These are phyloP conservation scores for Drosophila neonasuta DNA, from an alignment of 2,888 invertebrate species.

Conservation along the genomic window DNA sequence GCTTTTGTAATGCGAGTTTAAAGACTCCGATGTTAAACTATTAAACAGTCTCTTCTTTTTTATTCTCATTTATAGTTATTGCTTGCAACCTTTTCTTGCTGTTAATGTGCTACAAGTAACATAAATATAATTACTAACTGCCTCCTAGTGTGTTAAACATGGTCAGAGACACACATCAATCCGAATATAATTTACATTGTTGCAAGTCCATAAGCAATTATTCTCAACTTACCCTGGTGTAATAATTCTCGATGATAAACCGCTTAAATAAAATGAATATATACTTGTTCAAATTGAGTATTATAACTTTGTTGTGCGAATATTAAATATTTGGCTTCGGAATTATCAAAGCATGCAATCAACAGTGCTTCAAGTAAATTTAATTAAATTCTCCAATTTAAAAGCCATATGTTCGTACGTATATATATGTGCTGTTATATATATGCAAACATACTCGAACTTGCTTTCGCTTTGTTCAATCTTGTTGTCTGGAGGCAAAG, in stretches of 20 bases:
- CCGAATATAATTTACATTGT: not conserved
- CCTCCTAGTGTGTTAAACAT: not conserved
- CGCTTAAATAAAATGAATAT: conserved; percentile 21
- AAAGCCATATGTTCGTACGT: conserved; percentile 20
- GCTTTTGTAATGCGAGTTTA: conserved; percentile 30
- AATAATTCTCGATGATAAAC: conserved; percentile 26
- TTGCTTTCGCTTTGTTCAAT: conserved; percentile 49
- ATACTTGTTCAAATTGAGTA: conserved; percentile 33
- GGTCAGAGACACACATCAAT: not conserved
- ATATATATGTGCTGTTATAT: not conserved
- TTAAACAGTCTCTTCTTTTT: conserved; percentile 1
- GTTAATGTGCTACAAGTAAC: not conserved
- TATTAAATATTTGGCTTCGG: conserved; percentile 48
- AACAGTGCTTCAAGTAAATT: conserved; percentile 44
- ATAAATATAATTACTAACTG: no score
- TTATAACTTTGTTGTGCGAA: conserved; percentile 24
- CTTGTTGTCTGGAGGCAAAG: conserved; percentile 55
- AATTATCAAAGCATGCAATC: conserved; percentile 61
- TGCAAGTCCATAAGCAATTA: not conserved
- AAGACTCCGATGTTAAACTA: conserved; percentile 36
- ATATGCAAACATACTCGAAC: conserved; percentile 7
- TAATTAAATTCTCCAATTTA: conserved; percentile 64
- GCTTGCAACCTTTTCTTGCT: not conserved
- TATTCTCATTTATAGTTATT: not conserved
- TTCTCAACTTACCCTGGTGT: conserved; percentile 19